Percentiles rank a stretch among this genome's conserved stretches.
phyloP scores from a whole-genome alignment of 2,888 invertebrate genomes.

The Stenotaenia linearis region DNA sequence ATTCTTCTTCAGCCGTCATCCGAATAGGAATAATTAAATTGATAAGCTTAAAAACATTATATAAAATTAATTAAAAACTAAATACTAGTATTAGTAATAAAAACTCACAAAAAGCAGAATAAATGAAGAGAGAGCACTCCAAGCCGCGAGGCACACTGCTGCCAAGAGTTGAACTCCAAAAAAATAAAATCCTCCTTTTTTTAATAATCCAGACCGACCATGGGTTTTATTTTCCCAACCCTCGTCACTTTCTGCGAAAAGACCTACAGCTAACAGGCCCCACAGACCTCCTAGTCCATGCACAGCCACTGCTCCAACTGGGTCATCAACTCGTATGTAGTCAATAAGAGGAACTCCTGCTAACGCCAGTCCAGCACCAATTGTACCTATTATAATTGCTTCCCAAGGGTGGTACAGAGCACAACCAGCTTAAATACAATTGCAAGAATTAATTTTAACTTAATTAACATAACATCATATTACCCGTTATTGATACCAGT shows the following conservation, averaged over 20 bases:
- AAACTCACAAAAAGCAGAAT: conserved; percentile 62
- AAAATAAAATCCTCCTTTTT: conserved; percentile 77
- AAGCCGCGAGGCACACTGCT: conserved; percentile 62
- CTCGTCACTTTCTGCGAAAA: conserved; percentile 76
- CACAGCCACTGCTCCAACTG: conserved; percentile 84
- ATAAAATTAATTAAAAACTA: background rate
- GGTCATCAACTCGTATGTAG: conserved; percentile 73
- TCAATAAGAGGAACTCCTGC: conserved; percentile 69
- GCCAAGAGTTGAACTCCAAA: conserved; percentile 74
- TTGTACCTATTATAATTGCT: conserved; percentile 69
- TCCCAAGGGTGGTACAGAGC: conserved; percentile 77
- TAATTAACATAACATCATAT: background rate
- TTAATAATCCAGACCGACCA: conserved; percentile 49
- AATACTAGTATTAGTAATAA: background rate
- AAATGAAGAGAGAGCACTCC: conserved; percentile 69
- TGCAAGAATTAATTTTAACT: background rate
- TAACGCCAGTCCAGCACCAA: conserved; percentile 71
- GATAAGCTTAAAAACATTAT: conserved; percentile 50
- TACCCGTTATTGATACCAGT: conserved; percentile 77
- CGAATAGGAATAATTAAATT: conserved; percentile 73
- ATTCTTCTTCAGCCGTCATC: conserved; percentile 77
- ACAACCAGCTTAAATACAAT: conserved; percentile 42
- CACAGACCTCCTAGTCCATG: conserved; percentile 59
- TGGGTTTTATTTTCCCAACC: conserved; percentile 71
- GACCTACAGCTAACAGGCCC: conserved; percentile 80